Percentiles rank a stretch among this genome's conserved stretches.
Evolutionary conservation across 1,140 invertebrate species (phyloP).

Genomic region (Penaeus chinensis): DNA sequence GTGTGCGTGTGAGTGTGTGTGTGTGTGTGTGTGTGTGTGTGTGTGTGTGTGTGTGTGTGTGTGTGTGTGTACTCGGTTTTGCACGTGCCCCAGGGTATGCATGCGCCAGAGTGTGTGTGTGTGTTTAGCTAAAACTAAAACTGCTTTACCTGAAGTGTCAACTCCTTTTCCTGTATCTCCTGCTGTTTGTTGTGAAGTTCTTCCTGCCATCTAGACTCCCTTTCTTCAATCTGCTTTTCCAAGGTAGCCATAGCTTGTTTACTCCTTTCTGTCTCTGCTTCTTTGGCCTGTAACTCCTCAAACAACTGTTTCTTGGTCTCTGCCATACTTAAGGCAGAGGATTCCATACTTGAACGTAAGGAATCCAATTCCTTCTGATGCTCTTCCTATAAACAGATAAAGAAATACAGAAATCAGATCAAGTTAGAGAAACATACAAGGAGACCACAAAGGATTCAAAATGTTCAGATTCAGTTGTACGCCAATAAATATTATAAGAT

Average conservation of each 20-base stretch:
- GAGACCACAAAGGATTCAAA: too few relatives aligned
- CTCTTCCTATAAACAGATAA: constrained; percentile 70
- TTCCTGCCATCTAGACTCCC: constrained; percentile 28
- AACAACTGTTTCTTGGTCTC: constrained; percentile 62
- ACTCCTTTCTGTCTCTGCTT: constrained; percentile 58
- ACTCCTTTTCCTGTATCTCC: constrained; percentile 7
- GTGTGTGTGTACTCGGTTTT: too few relatives aligned
- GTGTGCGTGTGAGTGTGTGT: too few relatives aligned
- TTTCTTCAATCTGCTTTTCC: constrained; percentile 59
- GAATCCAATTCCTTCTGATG: constrained; percentile 71
- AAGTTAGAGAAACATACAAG: too few relatives aligned
- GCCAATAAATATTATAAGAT: too few relatives aligned
- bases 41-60: too few relatives aligned
- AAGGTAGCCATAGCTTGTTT: constrained; percentile 56
- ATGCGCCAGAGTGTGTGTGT: too few relatives aligned
- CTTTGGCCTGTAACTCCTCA: constrained; percentile 64
- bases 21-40: too few relatives aligned
- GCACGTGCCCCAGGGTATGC: too few relatives aligned
- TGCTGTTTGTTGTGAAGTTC: constrained; percentile 26
- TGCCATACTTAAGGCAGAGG: constrained; percentile 58
- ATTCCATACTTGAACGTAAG: constrained; percentile 52
- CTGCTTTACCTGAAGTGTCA: constrained; percentile 48
- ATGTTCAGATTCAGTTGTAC: too few relatives aligned
- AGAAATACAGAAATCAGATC: neutral
- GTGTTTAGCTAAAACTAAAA: too few relatives aligned